phyloP scores from a whole-genome alignment of 2,888 invertebrate genomes.

The Agrotis exclamationis region DNA sequence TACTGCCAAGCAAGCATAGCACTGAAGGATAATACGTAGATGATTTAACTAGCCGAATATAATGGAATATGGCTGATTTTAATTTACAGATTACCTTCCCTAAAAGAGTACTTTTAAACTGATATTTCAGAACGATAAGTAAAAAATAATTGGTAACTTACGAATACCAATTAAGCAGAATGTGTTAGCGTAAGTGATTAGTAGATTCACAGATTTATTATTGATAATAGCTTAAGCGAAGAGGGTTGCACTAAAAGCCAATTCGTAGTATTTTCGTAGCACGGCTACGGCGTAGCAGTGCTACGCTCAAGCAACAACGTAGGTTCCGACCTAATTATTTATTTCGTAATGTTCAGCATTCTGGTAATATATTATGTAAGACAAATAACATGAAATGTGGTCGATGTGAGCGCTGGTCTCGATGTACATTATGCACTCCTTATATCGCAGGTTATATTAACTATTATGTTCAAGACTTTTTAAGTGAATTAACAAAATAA shows the following conservation, averaged over 20 bases:
- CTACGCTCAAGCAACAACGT: neutral
- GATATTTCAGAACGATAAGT: neutral
- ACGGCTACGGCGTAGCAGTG: neutral
- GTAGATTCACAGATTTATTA: neutral
- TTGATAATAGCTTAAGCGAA: neutral
- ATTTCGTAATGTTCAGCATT: neutral
- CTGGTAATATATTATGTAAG: neutral
- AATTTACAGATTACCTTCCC: neutral
- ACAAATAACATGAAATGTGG: neutral
- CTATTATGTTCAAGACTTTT: neutral
- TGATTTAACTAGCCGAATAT: neutral
- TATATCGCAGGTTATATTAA: neutral
- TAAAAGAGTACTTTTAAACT: neutral
- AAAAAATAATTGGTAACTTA: conserved; percentile 32
- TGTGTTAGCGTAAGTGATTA: neutral
- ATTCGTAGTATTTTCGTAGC: neutral
- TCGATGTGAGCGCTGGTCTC: too few relatives aligned
- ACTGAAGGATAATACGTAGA: conserved; percentile 6
- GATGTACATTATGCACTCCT: too few relatives aligned
- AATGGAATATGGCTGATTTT: neutral
- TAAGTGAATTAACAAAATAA: neutral
- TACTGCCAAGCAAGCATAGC: neutral
- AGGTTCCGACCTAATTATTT: neutral
- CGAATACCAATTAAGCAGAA: conserved; percentile 20
- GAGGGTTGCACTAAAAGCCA: neutral